Evolutionary conservation across 2,888 invertebrate species (phyloP).

Genomic region (Lydus trimaculatus): DNA sequence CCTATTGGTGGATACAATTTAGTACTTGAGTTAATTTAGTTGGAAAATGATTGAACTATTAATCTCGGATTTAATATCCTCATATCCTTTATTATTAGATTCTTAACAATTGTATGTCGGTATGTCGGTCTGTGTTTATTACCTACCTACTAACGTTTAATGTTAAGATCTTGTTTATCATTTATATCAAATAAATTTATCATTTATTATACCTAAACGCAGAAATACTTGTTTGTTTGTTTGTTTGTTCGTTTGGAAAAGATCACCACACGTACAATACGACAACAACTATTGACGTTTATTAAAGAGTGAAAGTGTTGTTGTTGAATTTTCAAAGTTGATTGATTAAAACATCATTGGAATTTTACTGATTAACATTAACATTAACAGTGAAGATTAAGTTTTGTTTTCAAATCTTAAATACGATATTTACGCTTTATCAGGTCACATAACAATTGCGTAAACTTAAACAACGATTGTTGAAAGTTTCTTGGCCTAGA

Average conservation of each 20-base stretch:
- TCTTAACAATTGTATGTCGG: background rate
- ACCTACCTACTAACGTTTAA: no score
- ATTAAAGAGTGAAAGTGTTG: background rate
- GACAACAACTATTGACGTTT: no score
- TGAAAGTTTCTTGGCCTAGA: slow-evolving; percentile 8
- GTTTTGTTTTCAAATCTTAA: background rate
- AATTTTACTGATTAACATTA: background rate
- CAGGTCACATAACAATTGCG: background rate
- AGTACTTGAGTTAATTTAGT: slow-evolving; percentile 3
- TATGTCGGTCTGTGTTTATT: background rate
- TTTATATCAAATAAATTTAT: background rate
- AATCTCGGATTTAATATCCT: background rate
- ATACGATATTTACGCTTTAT: background rate
- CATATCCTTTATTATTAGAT: background rate
- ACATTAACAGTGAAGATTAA: background rate
- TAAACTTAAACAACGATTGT: background rate
- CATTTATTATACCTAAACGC: background rate
- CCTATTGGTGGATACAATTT: background rate
- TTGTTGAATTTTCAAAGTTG: background rate
- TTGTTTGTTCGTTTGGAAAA: background rate
- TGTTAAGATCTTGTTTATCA: background rate
- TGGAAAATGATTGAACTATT: background rate
- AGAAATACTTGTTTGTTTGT: no score
- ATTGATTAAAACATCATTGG: background rate
- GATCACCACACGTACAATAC: background rate